A percentile compares a stretch with the other conserved stretches of the same genome.
phyloP scores from a whole-genome alignment of 2,113 vertebrate genomes.

The Lagenorhynchus albirostris region DNA sequence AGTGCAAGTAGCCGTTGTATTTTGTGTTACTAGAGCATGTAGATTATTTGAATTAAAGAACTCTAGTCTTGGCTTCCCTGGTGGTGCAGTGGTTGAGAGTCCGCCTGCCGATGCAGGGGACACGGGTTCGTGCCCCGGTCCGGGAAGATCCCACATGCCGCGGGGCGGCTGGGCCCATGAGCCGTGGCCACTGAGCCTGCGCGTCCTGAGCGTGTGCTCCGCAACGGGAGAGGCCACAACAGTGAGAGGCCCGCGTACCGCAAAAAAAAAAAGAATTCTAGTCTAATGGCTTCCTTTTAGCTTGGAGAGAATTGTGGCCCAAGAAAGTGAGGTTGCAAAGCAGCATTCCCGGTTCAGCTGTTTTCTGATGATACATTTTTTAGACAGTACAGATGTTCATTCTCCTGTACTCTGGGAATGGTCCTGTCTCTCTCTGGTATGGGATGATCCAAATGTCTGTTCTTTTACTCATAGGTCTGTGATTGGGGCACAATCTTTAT shows the following conservation, averaged over 20 bases:
- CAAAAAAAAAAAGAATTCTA: background rate
- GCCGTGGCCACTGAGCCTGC: too few species aligned
- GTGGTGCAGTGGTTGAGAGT: too few species aligned
- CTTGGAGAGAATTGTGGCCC: background rate
- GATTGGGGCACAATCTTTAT: background rate
- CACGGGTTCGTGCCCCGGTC: too few species aligned
- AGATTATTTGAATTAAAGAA: background rate
- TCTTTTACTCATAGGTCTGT: background rate
- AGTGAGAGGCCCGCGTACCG: too few species aligned
- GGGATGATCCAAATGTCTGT: background rate
- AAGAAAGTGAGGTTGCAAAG: background rate
- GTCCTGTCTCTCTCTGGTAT: background rate
- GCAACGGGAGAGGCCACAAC: too few species aligned
- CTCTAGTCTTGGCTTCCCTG: background rate
- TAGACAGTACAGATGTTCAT: background rate
- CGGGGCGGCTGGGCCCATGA: too few species aligned
- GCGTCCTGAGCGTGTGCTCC: too few species aligned
- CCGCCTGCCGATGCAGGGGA: too few species aligned
- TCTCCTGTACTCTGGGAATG: background rate
- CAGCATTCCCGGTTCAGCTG: background rate
- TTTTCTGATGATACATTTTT: background rate
- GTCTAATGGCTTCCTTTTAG: background rate
- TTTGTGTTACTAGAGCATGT: background rate
- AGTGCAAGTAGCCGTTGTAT: background rate
- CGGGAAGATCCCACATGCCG: too few species aligned